Percentiles rank a stretch among this genome's conserved stretches.
These are phyloP conservation scores for Hypsopygia costalis DNA, from an alignment of 2,888 invertebrate species.

Conservation along the genomic window DNA sequence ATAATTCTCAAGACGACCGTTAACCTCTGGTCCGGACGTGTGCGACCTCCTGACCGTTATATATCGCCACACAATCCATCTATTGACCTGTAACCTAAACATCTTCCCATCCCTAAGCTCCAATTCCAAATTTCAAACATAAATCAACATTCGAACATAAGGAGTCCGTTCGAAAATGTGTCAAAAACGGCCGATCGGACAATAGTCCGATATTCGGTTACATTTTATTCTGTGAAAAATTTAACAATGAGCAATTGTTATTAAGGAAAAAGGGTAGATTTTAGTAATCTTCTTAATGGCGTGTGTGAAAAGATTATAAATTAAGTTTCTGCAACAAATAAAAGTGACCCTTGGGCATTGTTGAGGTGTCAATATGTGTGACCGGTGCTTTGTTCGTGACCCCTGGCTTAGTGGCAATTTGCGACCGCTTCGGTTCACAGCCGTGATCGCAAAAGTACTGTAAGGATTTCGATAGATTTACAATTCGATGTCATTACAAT, in stretches of 20 bases:
- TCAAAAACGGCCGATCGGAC: constrained; percentile 64
- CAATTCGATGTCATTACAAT: constrained; percentile 43
- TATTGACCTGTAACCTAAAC: constrained; percentile 70
- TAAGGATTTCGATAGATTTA: constrained; percentile 50
- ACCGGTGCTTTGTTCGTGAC: constrained; percentile 73
- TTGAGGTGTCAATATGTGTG: constrained; percentile 79
- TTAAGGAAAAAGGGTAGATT: constrained; percentile 76
- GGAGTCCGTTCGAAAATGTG: constrained; percentile 63
- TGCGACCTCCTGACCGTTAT: constrained; percentile 70
- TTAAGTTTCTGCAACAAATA: constrained; percentile 81
- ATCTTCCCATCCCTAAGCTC: constrained; percentile 53
- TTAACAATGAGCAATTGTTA: constrained; percentile 77
- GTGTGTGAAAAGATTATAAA: constrained; percentile 81
- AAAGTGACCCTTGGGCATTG: constrained; percentile 79
- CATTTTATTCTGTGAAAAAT: constrained; percentile 70
- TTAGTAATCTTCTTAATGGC: constrained; percentile 79
- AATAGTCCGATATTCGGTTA: constrained; percentile 57
- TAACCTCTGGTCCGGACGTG: constrained; percentile 63
- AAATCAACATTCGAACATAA: constrained; percentile 72
- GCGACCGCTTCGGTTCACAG: constrained; percentile 59
- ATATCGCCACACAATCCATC: constrained; percentile 49
- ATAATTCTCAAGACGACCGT: constrained; percentile 48
- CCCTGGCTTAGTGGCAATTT: constrained; percentile 74
- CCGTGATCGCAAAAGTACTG: constrained; percentile 50
- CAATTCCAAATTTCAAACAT: constrained; percentile 59